These are phyloP conservation scores for Chaetops frenatus DNA, from an alignment of 2,113 vertebrate genomes.

Conservation along the genomic window DNA sequence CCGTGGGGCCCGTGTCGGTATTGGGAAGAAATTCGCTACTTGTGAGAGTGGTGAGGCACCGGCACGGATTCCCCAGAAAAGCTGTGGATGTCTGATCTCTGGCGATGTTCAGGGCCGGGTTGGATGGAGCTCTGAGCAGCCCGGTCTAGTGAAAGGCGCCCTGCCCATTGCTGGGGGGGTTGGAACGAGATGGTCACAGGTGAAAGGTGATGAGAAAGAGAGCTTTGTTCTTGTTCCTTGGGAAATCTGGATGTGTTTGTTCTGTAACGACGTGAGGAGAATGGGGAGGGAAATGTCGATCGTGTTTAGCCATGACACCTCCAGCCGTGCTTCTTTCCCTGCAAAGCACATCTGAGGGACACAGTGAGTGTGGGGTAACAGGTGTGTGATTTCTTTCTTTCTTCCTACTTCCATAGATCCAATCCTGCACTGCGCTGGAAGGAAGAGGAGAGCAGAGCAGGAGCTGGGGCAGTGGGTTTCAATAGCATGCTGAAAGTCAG, in stretches of 20 bases:
- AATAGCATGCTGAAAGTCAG: rapidly evolving
- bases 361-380: rapidly evolving
- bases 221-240: neutral
- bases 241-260: neutral
- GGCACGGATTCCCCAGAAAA: too few species aligned
- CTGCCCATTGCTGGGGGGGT: neutral
- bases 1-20: neutral
- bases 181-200: neutral
- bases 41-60: neutral
- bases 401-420: rapidly evolving
- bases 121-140: neutral
- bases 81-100: neutral
- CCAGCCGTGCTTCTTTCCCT: neutral
- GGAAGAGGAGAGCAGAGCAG: neutral
- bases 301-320: neutral
- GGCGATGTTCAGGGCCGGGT: neutral
- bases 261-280: too few species aligned
- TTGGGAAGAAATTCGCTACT: neutral
- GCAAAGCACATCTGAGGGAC: neutral
- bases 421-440: neutral
- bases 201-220: neutral
- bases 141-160: too few species aligned
- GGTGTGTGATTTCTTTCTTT: neutral
- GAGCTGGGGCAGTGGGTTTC: neutral
- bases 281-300: rapidly evolving